Evolutionary conservation across 2,113 vertebrate species (phyloP), one percentile per base, ranked within the genome.

Genomic region (Rhinolophus ferrumequinum): DNA sequence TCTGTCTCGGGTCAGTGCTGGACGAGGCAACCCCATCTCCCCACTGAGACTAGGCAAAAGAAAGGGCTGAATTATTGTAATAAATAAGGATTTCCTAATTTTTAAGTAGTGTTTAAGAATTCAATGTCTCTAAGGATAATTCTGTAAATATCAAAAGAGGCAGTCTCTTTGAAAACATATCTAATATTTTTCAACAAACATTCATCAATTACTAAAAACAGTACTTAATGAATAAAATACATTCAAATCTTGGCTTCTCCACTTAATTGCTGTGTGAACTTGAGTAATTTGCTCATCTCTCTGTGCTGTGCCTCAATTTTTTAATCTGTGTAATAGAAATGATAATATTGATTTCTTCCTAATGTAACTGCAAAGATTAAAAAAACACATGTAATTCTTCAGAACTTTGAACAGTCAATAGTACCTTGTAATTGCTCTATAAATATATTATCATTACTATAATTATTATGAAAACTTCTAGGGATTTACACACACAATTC

Each of bases 1-100:
- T 69, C 8, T 58, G 5, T 64, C 21, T 77, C 54, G 69, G 60
- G 5, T 41, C 13, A 26, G 8, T 73, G 21, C 7, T 72, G 50
- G 16, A 26, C 14, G 21, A 8, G 11, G 14, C 26, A 35, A 50
- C 16, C 8, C 15, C 28, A 1, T 1, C 0, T 13, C 5, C 3
- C 12, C 14, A 19, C 6, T 24, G 11, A 4, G 8, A 12, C 35
- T 10, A 47, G 14, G 3, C 8, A 60, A 67, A 66, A 44, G 2
- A 1, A 86, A 62, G 50, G 14, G 35, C 5, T 21, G 79, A 64
- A 35, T 41, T 93, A 67, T 16, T 70, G 3, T 33, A 41, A 83
- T 33, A 62, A 92, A 77, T 24, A 73, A 88, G 44, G 1, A 35
- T 73, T 84, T 69, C 60, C 54, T 83, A 12, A 88, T 60, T 58